phyloP scores from a whole-genome alignment of 2,113 vertebrate species.

The Lamprotornis superbus region DNA sequence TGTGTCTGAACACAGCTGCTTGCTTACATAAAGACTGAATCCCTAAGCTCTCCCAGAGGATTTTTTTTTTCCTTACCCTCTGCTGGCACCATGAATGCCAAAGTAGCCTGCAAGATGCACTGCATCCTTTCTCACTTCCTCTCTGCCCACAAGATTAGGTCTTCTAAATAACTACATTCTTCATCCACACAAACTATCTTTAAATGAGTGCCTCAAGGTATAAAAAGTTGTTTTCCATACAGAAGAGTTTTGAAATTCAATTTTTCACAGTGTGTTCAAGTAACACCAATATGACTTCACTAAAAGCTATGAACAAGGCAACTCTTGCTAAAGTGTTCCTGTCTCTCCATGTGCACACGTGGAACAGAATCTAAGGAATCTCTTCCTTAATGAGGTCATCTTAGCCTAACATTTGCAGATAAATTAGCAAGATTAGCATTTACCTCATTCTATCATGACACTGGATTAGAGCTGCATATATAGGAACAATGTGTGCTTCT shows the following conservation, averaged over 20 bases:
- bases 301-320: background rate
- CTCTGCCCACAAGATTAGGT: background rate
- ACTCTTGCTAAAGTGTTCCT: background rate
- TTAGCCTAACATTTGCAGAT: background rate
- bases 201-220: background rate
- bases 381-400: background rate
- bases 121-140: background rate
- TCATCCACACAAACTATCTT: background rate
- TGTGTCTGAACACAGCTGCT: background rate
- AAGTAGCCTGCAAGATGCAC: background rate
- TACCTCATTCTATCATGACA: background rate
- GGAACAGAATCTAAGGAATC: background rate
- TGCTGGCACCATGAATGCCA: background rate
- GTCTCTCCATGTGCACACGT: background rate
- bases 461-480: constrained; percentile 9
- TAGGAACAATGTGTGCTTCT: background rate
- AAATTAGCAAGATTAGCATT: background rate
- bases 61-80: background rate
- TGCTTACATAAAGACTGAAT: background rate
- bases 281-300: background rate
- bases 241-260: background rate
- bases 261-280: background rate
- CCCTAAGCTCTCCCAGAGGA: background rate
- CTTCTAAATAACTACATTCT: background rate
- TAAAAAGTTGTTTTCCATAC: background rate